Conservation (phyloP, 2,797 vertebrate species). For the Clarias laeviceps region DNA sequence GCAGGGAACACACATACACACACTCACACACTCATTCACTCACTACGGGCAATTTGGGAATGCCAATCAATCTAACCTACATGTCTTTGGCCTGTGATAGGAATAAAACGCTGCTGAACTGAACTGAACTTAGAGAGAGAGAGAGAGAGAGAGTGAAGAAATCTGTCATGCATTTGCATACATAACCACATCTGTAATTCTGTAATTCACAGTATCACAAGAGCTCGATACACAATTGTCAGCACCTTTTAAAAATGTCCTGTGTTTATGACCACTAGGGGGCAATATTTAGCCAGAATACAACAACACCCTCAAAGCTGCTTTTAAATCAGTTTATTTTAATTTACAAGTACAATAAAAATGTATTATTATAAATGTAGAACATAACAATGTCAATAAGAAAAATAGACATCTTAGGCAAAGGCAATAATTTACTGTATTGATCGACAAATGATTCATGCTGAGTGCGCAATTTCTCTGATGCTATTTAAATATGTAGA, state of each 20-base stretch:
- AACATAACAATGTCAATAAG: neutral
- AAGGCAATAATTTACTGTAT: neutral
- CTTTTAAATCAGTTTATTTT: neutral
- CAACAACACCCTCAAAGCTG: neutral
- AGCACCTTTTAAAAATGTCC: neutral
- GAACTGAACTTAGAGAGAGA: no score
- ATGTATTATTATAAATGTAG: neutral
- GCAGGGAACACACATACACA: no score
- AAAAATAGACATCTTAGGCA: neutral
- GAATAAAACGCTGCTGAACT: no score
- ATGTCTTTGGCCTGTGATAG: no score
- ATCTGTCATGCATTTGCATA: neutral
- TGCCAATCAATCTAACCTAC: no score
- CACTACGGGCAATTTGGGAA: no score
- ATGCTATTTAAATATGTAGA: slow-evolving; percentile 2
- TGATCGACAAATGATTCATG: neutral
- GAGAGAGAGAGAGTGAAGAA: no score
- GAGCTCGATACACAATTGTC: neutral
- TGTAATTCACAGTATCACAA: neutral
- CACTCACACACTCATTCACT: no score
- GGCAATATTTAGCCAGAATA: slow-evolving; percentile 8
- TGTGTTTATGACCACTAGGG: neutral
- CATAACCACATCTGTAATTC: neutral
- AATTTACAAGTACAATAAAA: neutral
- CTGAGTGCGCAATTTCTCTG: neutral